phyloP scores from a whole-genome alignment of 2,113 vertebrate species.

The Myrmecophaga tridactyla region DNA sequence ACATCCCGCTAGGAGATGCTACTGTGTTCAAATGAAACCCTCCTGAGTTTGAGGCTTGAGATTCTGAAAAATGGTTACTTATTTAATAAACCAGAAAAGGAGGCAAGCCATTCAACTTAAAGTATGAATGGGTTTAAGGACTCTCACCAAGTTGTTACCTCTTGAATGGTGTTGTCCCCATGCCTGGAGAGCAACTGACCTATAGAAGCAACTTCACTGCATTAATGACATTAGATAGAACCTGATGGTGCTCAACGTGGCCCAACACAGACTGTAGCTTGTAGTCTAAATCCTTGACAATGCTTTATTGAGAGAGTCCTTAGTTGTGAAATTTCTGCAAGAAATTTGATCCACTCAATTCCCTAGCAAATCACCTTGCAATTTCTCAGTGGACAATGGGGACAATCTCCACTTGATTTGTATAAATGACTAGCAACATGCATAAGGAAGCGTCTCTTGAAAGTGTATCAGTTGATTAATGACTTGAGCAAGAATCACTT shows the following conservation, averaged over 20 bases:
- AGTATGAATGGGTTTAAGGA: not conserved
- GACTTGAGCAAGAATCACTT: conserved; percentile 34
- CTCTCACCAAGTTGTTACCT: not conserved
- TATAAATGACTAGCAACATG: conserved; percentile 54
- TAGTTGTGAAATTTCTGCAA: conserved; percentile 44
- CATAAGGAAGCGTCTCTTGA: conserved; percentile 39
- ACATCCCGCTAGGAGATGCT: not conserved
- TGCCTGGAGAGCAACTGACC: not conserved
- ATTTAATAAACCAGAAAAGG: not conserved
- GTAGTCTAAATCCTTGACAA: not conserved
- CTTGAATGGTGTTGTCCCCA: not conserved
- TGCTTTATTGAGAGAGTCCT: not conserved
- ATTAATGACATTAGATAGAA: not conserved
- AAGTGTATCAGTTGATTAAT: conserved; percentile 52
- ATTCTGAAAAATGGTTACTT: not conserved
- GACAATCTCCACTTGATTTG: conserved; percentile 58
- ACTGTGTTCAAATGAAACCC: not conserved
- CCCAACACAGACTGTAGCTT: not conserved
- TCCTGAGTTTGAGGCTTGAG: not conserved
- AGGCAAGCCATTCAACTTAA: not conserved
- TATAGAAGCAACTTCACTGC: not conserved
- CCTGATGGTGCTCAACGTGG: not conserved
- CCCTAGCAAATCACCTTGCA: conserved; percentile 37
- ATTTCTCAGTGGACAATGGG: conserved; percentile 28
- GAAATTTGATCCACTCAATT: conserved; percentile 34